Percentiles rank a stretch among this genome's conserved stretches.
Evolutionary conservation across 2,888 invertebrate species (phyloP).

Genomic region (Sthenelais limicola): DNA sequence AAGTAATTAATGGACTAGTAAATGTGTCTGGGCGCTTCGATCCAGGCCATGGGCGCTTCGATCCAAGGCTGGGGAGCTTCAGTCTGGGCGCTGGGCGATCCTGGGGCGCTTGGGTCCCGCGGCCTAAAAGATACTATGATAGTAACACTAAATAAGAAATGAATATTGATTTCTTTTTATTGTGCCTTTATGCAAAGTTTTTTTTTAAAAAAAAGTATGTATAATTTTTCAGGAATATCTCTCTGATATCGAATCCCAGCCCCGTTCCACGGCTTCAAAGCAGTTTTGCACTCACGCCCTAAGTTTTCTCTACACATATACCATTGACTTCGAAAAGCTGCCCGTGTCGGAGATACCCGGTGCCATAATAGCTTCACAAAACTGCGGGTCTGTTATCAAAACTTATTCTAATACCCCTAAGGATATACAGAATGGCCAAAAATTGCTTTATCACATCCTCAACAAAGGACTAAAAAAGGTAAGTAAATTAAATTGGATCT

Average conservation of each 20-base stretch:
- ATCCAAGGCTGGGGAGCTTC: too few relatives aligned
- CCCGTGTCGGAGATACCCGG: not conserved
- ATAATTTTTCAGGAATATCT: constrained; percentile 12
- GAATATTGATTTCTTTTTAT: too few relatives aligned
- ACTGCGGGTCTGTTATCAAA: constrained; percentile 3
- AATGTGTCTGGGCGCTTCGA: too few relatives aligned
- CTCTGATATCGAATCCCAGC: not conserved
- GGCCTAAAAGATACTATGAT: too few relatives aligned
- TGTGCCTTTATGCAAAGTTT: too few relatives aligned
- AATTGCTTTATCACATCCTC: constrained; percentile 12
- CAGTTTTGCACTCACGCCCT: not conserved
- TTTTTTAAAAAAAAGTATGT: too few relatives aligned
- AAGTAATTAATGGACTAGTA: too few relatives aligned
- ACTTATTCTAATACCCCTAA: not conserved
- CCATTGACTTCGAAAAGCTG: not conserved
- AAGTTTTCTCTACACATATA: constrained; percentile 9
- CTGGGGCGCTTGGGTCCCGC: too few relatives aligned
- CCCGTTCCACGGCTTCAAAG: not conserved
- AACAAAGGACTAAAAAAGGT: constrained; percentile 13
- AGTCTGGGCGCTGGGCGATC: too few relatives aligned
- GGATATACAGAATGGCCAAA: not conserved
- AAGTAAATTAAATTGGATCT: not conserved
- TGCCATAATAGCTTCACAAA: not conserved
- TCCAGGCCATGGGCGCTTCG: too few relatives aligned
- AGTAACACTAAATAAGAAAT: too few relatives aligned